Evolutionary conservation across 2,797 vertebrate species (phyloP).

Genomic region (Margarornis squamiger): DNA sequence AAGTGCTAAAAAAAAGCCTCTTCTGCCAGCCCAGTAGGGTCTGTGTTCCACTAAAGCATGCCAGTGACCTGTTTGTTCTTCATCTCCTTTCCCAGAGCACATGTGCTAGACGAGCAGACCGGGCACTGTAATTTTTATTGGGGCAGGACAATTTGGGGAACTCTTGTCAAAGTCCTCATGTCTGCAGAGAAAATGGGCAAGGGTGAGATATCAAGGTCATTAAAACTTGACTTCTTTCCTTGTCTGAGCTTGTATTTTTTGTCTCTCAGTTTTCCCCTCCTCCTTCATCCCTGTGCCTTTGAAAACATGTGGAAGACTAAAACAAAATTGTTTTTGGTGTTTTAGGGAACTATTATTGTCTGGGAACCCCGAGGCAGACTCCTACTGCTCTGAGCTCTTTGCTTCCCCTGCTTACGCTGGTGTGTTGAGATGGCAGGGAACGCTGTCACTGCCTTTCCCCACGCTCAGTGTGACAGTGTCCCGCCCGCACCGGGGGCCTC

Average conservation of each 20-base stretch:
- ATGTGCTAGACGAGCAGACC: background rate
- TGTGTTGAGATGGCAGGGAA: background rate
- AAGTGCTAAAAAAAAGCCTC: background rate
- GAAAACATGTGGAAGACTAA: background rate
- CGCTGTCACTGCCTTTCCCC: background rate
- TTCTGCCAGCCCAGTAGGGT: background rate
- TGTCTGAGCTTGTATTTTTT: fast-evolving
- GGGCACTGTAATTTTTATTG: background rate
- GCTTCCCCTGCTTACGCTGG: background rate
- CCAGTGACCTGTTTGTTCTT: background rate
- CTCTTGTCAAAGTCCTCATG: fast-evolving
- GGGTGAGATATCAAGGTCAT: background rate
- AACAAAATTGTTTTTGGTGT: background rate
- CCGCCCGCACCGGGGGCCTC: background rate
- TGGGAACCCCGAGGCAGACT: background rate
- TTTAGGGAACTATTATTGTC: background rate
- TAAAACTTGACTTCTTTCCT: background rate
- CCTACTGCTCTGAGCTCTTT: background rate
- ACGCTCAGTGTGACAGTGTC: background rate
- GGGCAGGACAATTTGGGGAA: background rate
- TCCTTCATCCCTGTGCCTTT: background rate
- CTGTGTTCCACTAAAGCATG: background rate
- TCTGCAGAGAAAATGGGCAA: background rate
- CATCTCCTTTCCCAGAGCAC: background rate
- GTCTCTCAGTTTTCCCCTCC: background rate